These are phyloP conservation scores for Anthopleura sola DNA, from an alignment of 64 coral and sea anemone genomes.

Conservation along the genomic window DNA sequence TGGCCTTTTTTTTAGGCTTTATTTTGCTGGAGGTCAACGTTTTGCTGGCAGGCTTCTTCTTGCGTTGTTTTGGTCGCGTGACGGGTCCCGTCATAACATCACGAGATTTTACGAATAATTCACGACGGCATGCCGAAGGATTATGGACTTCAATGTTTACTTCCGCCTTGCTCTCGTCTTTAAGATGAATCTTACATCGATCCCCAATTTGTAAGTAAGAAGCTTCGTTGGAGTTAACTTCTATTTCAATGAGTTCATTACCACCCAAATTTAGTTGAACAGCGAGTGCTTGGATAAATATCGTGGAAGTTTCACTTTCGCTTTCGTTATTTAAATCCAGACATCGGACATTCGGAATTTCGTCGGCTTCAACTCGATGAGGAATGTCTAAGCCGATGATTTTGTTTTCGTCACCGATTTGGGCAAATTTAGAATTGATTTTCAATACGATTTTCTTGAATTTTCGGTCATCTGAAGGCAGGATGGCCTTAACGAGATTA, in stretches of 20 bases:
- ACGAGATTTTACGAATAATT: neutral
- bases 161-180: neutral
- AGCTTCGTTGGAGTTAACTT: neutral
- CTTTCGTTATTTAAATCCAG: neutral
- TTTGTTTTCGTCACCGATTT: slow-evolving; percentile 11
- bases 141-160: neutral
- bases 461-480: neutral
- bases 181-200: neutral
- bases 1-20: neutral
- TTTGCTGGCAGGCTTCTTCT: neutral
- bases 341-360: neutral
- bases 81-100: neutral
- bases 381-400: neutral
- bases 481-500: neutral
- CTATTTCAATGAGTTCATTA: neutral
- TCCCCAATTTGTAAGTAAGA: neutral
- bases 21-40: neutral
- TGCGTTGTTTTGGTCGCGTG: neutral
- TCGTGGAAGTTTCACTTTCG: neutral
- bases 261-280: neutral
- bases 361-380: neutral
- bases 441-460: neutral
- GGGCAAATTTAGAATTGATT: neutral
- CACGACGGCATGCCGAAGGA: neutral
- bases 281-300: neutral